These are phyloP conservation scores for Diplodus puntazzo DNA, from an alignment of 2,797 vertebrate species.

Conservation along the genomic window DNA sequence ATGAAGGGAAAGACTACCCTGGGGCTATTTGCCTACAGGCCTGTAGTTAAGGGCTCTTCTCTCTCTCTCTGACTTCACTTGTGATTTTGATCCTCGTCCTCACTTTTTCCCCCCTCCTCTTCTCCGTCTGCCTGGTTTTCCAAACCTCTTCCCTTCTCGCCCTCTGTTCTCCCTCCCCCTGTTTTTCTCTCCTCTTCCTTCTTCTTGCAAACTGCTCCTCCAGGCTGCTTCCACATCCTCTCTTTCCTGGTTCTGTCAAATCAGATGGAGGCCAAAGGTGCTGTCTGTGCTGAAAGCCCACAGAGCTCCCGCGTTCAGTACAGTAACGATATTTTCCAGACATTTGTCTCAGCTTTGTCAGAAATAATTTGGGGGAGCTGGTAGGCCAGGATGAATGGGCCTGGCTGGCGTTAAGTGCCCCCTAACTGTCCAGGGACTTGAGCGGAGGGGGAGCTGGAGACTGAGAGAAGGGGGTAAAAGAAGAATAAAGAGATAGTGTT, in stretches of 20 bases:
- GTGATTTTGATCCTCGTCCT: constrained; percentile 14
- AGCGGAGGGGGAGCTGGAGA: constrained; percentile 46
- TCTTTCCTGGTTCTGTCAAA: constrained; percentile 36
- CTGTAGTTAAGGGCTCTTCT: constrained; percentile 16
- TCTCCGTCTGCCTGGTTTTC: constrained; percentile 11
- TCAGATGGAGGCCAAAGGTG: constrained; percentile 47
- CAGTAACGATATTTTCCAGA: constrained; percentile 76
- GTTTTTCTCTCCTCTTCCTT: neutral
- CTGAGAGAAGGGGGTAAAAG: constrained; percentile 5
- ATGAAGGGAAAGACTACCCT: constrained; percentile 28
- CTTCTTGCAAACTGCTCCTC: constrained; percentile 18
- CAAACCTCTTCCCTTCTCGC: neutral
- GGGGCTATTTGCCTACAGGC: constrained; percentile 44
- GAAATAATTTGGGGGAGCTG: constrained; percentile 82
- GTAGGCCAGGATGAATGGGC: constrained; percentile 72
- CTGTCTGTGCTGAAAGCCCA: constrained; percentile 46
- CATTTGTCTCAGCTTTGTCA: constrained; percentile 85
- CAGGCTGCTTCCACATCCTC: constrained; percentile 20
- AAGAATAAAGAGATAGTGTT: constrained; percentile 44
- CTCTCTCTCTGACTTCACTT: constrained; percentile 13
- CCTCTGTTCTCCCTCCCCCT: neutral
- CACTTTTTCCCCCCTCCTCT: neutral
- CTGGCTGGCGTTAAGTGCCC: constrained; percentile 81
- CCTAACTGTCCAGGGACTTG: constrained; percentile 81
- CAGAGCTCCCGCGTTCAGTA: constrained; percentile 55